Evolutionary conservation across 2,888 invertebrate genomes (phyloP).

Genomic region (Habrosyne pyritoides): DNA sequence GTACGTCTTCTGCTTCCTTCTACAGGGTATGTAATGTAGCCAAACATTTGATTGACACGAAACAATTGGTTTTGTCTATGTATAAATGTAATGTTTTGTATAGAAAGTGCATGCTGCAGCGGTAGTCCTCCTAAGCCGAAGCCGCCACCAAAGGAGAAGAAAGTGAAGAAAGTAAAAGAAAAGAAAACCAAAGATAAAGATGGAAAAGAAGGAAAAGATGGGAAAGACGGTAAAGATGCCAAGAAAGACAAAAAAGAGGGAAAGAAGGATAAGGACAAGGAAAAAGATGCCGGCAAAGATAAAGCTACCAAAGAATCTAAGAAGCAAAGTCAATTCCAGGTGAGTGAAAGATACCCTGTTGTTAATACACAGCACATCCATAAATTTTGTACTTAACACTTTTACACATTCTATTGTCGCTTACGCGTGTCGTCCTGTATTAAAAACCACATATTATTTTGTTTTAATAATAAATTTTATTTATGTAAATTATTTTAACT

Average conservation of each 20-base stretch:
- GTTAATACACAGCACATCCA: conserved; percentile 74
- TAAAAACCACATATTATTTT: conserved; percentile 67
- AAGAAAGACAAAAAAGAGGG: conserved; percentile 84
- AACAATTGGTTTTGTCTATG: neutral
- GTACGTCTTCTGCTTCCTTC: conserved; percentile 96
- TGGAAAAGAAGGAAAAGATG: conserved; percentile 76
- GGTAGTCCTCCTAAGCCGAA: conserved; percentile 87
- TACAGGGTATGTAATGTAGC: conserved; percentile 85
- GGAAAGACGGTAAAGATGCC: conserved; percentile 77
- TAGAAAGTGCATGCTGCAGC: conserved; percentile 93
- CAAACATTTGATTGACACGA: neutral
- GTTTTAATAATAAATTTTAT: conserved; percentile 49
- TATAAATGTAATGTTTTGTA: conserved; percentile 11
- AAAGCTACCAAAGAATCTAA: conserved; percentile 83
- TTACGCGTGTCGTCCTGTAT: conserved; percentile 71
- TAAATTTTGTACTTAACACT: conserved; percentile 62
- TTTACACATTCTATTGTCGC: conserved; percentile 54
- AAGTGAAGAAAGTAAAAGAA: conserved; percentile 87
- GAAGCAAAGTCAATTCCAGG: conserved; percentile 88
- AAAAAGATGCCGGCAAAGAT: conserved; percentile 83
- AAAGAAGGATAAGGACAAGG: conserved; percentile 86
- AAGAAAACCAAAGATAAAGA: conserved; percentile 86
- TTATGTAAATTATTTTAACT: conserved; percentile 53
- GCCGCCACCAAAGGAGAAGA: conserved; percentile 87
- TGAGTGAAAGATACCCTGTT: conserved; percentile 50